Conservation (phyloP, 2,797 vertebrate species). For the Notolabrus celidotus region DNA sequence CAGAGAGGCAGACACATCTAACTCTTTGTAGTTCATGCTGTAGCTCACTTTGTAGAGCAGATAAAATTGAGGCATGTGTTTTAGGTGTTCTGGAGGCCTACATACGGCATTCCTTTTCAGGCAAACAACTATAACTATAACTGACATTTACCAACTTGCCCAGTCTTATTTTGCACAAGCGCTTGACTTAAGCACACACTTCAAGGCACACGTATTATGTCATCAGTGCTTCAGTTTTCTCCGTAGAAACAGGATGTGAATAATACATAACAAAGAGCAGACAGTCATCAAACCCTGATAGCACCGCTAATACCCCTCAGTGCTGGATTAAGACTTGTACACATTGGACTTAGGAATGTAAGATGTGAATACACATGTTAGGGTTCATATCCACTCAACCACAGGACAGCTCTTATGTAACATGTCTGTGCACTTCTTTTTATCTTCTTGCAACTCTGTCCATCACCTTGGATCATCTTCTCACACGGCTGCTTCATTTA, state of each 20-base stretch:
- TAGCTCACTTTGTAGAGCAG: too few species aligned
- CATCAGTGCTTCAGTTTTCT: constrained; percentile 9
- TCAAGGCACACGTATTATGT: constrained; percentile 23
- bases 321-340: constrained; percentile 25
- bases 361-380: constrained; percentile 26
- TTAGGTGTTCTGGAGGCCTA: constrained; percentile 31
- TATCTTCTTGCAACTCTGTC: constrained; percentile 29
- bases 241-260: constrained; percentile 50
- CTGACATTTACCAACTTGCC: constrained; percentile 56
- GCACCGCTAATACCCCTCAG: background rate
- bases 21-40: constrained; percentile 7
- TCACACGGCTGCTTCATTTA: constrained; percentile 26
- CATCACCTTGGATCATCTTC: constrained; percentile 28
- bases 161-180: constrained; percentile 30
- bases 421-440: constrained; percentile 16
- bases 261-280: constrained; percentile 27
- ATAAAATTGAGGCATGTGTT: background rate
- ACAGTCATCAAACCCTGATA: constrained; percentile 8
- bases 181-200: constrained; percentile 27
- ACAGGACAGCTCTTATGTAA: constrained; percentile 54
- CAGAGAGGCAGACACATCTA: constrained; percentile 10
- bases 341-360: constrained; percentile 27
- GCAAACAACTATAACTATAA: constrained; percentile 16
- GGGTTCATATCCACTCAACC: constrained; percentile 17
- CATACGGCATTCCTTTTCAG: constrained; percentile 33